Conservation (phyloP, 2,113 vertebrate genomes). For the Pardalotus punctatus region DNA sequence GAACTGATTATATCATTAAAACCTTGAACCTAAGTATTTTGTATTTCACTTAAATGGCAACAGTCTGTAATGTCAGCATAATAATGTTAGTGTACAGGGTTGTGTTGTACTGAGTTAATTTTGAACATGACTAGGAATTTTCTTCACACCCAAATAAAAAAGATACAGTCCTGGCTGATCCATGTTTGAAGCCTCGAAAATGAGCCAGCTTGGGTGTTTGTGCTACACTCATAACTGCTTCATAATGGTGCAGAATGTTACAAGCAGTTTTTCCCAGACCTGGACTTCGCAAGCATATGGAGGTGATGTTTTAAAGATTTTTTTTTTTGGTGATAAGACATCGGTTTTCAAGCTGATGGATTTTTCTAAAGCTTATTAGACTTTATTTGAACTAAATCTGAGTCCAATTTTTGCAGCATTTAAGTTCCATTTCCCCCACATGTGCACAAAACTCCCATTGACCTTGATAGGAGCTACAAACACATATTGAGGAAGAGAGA, state of each 20-base stretch:
- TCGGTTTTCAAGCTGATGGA: constrained; percentile 23
- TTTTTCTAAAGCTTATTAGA: constrained; percentile 30
- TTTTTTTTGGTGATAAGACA: constrained; percentile 16
- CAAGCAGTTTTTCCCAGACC: not conserved
- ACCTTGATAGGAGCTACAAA: constrained; percentile 28
- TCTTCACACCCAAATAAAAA: not conserved
- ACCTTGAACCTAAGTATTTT: not conserved
- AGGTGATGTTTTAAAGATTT: constrained; percentile 3
- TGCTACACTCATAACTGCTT: not conserved
- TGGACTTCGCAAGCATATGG: not conserved
- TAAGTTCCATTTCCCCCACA: not conserved
- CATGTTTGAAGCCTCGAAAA: not conserved
- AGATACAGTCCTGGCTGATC: not conserved
- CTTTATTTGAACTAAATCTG: constrained; percentile 39
- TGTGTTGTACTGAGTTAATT: not conserved
- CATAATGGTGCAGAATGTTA: not conserved
- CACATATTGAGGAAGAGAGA: constrained; percentile 50
- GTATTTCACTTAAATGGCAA: not conserved
- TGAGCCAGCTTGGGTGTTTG: not conserved
- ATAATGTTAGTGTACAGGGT: not conserved
- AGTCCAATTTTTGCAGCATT: constrained; percentile 40
- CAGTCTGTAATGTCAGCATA: not conserved
- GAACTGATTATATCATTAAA: not conserved
- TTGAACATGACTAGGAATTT: not conserved
- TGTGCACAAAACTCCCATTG: constrained; percentile 25